Conservation (phyloP, 1,140 invertebrate genomes). For the Halotydeus destructor region DNA sequence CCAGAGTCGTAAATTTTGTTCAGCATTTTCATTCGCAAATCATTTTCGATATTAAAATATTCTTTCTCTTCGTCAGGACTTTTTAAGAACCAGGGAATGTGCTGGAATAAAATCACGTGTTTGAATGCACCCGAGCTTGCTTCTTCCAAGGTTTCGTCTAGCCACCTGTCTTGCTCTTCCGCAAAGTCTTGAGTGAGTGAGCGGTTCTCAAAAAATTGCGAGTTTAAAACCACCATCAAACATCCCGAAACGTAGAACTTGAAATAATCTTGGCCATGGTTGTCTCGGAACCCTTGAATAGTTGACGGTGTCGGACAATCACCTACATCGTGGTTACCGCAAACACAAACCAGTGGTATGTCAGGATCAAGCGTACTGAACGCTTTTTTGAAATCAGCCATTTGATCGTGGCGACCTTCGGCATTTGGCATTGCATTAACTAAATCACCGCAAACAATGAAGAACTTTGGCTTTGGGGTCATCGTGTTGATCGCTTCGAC, state of each 20-base stretch:
- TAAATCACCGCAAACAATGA: conserved; percentile 35
- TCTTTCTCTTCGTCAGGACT: conserved; percentile 23
- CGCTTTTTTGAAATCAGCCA: conserved; percentile 25
- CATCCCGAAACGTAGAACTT: conserved; percentile 32
- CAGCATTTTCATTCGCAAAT: conserved; percentile 24
- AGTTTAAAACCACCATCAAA: conserved; percentile 33
- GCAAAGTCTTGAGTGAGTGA: conserved; percentile 20
- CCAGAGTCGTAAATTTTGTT: conserved; percentile 27
- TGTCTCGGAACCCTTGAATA: conserved; percentile 23
- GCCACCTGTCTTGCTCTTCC: conserved; percentile 27
- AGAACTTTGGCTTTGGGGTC: conserved; percentile 27
- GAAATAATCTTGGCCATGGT: conserved; percentile 36
- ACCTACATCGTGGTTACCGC: conserved; percentile 37
- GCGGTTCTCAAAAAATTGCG: conserved; percentile 27
- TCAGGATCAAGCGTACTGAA: conserved; percentile 26
- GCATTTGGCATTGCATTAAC: conserved; percentile 30
- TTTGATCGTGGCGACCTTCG: background rate
- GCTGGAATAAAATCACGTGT: conserved; percentile 32
- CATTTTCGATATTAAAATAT: conserved; percentile 28
- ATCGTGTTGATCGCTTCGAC: conserved; percentile 27
- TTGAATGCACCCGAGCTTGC: conserved; percentile 18
- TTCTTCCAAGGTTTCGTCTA: no score
- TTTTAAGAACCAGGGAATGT: conserved; percentile 33
- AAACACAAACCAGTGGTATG: conserved; percentile 32
- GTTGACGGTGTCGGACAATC: conserved; percentile 27